These are phyloP conservation scores for Notodonta dromedarius DNA, from an alignment of 2,888 invertebrate species.

Conservation along the genomic window DNA sequence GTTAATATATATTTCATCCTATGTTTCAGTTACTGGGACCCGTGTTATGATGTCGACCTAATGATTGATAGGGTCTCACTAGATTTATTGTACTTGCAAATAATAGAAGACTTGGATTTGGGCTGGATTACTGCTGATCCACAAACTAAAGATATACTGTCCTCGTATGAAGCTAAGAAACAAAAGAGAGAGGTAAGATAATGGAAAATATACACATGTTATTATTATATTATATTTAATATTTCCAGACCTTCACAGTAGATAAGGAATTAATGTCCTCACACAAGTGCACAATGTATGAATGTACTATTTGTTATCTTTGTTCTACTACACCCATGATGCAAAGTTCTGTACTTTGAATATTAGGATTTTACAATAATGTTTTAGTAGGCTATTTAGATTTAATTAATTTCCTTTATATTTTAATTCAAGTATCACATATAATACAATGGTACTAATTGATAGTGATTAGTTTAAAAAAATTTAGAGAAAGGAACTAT, in stretches of 20 bases:
- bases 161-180: constrained; percentile 88
- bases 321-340: too few relatives aligned
- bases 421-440: too few relatives aligned
- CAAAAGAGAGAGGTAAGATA: constrained; percentile 90
- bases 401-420: too few relatives aligned
- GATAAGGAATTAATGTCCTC: background rate
- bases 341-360: too few relatives aligned
- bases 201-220: background rate
- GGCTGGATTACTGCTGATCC: constrained; percentile 92
- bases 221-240: background rate
- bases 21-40: constrained; percentile 93
- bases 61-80: constrained; percentile 92
- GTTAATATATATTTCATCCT: background rate
- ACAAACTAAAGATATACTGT: constrained; percentile 87
- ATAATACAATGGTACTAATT: too few relatives aligned
- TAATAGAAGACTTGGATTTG: constrained; percentile 92
- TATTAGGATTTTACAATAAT: too few relatives aligned
- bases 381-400: too few relatives aligned
- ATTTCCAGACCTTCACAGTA: background rate
- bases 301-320: too few relatives aligned
- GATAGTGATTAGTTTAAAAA: too few relatives aligned
- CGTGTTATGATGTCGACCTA: constrained; percentile 91
- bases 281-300: background rate
- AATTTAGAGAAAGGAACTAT: too few relatives aligned
- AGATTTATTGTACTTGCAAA: constrained; percentile 94